These are phyloP conservation scores for Tribolium madens DNA, from an alignment of 1,140 invertebrate genomes.

Conservation along the genomic window DNA sequence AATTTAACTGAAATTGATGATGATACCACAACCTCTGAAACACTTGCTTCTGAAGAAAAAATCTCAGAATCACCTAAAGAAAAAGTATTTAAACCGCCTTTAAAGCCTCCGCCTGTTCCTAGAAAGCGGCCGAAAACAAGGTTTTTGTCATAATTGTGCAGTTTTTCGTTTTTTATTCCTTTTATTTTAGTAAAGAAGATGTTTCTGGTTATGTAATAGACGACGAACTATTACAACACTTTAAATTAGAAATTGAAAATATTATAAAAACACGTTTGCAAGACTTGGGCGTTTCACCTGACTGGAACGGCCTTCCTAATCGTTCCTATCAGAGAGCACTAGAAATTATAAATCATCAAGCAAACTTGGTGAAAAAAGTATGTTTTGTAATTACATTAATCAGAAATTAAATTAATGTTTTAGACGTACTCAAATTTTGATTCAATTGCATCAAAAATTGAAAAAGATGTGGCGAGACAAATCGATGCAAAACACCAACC, in stretches of 20 bases:
- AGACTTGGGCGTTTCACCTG: constrained; percentile 60
- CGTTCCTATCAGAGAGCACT: constrained; percentile 58
- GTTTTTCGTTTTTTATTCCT: background rate
- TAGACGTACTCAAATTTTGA: constrained; percentile 49
- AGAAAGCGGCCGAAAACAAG: background rate
- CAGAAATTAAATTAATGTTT: constrained; percentile 1
- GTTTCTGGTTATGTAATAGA: background rate
- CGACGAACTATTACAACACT: constrained; percentile 15
- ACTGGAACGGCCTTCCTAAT: constrained; percentile 60
- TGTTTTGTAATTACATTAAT: background rate
- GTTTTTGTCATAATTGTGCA: background rate
- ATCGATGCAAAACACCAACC: constrained; percentile 9
- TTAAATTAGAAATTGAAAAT: constrained; percentile 55
- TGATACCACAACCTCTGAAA: constrained; percentile 31
- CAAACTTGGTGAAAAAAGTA: constrained; percentile 58
- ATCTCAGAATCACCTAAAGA: constrained; percentile 3
- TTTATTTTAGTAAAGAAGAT: background rate
- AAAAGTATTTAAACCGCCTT: background rate
- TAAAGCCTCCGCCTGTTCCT: background rate
- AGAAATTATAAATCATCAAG: constrained; percentile 61
- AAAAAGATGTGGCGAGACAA: constrained; percentile 45
- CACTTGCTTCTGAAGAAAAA: constrained; percentile 35
- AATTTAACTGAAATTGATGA: constrained; percentile 16
- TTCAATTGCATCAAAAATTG: constrained; percentile 22
- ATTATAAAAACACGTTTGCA: constrained; percentile 53